Evolutionary conservation across 2,888 invertebrate genomes (phyloP), one percentile per base, ranked within the genome.

Genomic region (Sinotaia quadrata): DNA sequence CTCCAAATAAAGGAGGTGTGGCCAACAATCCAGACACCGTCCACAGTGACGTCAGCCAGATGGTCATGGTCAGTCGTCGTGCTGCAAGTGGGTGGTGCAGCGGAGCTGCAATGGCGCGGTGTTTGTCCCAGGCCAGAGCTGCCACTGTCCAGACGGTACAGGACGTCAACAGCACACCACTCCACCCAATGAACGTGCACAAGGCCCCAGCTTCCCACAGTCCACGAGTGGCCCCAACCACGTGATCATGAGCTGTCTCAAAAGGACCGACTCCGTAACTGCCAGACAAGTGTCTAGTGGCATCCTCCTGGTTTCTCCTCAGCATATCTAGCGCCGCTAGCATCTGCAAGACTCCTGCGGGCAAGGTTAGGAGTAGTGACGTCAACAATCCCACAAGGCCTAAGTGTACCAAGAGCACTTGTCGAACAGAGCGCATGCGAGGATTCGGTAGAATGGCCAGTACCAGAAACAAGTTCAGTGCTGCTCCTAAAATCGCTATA

Each of bases 121-220:
- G 83, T 61, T 84, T 84, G 72, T 84, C 84, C 84, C 83, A 84
- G 70, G 83, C 83, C 34, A 84, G 71, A 2, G 83, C 83, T 0
- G 83, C 78, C 7, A 84, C 81, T 0, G 73, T 73, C 73, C 73
- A 73, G 29, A 73, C 73, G 21, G 68, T 65, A 34, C 68, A 65
- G 18, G 70, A 67, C 31, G 73, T 73, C 29, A 73, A 61, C 63
- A 73, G 33, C 29, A 65, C 65, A 12, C 56, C 65, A 18, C 29
- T 31, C 21, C 24, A 12, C 10, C 65, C 65, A 4, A 65, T 34
- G 21, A 44, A 8, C 12, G 56, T 56, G 65, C 65, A 65, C 33
- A 37, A 29, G 0, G 54, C 54, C 29, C 65, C 65, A 4, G 4
- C 15, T 34, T 51, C 18, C 12, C 10, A 15, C 41, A 27, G 31